Base-by-base conservation (phyloP, 2,888 invertebrate genomes). In the Notocelia uddmanniana region DNA sequence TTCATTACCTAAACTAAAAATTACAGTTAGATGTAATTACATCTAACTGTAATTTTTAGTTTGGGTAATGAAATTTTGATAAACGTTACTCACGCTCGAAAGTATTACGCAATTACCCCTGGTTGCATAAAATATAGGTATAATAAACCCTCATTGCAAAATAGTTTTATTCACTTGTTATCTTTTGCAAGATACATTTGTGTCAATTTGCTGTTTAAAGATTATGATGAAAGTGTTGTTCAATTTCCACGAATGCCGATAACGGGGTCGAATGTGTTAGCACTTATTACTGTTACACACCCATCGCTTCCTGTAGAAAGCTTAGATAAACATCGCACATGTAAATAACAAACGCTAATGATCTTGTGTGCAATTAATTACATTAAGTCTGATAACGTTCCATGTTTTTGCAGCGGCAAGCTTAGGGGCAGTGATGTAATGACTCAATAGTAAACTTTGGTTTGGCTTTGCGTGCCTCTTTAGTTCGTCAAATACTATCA, bases 281-380 rank as follows among this genome's bases (percentile, higher is more conserved):
- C 90, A 86, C 86, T 82, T 83, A 83, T 84, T 81, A 83, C 55
- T 57, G 79, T 76, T 77, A 79, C 80, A 76, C 79, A 82, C 83
- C 76, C 80, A 80, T 81, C 81, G 77, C 85, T 89, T 89, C 87
- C 86, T 85, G 83, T 86, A 90, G 91, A 92, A 92, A 92, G 90
- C 82, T 86, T 81, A 77, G 74, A 79, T 83, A 88, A 90, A 88
- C 81, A 84, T 73, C 70, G 76, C 73, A 74, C 55, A 62, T 62
- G 67, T 72, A 72, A 72, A 72, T 67, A 72, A 62, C 45, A 41
- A 48, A 59, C 67, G 52, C 63, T 73, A 73, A 73, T 73, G 57
- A 69, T 69, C 63, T 59, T 41, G 48, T 68, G 50, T 62, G 68
- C 59, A 66, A 74, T 72, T 69, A 76, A 84, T 80, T 82, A 37